Evolutionary conservation across 2,888 invertebrate species (phyloP).

Genomic region (Amaurobius ferox): DNA sequence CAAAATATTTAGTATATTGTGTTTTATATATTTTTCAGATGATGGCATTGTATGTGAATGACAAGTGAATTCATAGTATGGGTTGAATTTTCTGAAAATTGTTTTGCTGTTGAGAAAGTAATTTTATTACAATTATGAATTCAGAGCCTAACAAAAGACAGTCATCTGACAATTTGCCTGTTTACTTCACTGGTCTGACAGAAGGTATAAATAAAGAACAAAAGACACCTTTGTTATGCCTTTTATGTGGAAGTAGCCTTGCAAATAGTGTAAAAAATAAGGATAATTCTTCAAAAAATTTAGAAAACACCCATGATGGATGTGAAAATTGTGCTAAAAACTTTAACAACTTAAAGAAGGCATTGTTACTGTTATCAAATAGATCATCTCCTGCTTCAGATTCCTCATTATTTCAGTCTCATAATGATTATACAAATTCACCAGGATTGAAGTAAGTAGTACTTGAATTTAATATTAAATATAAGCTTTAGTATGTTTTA

Average conservation of each 20-base stretch:
- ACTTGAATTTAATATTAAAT: no score
- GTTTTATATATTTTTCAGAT: no score
- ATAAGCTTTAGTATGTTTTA: no score
- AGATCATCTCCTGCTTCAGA: background rate
- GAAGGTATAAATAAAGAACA: conserved; percentile 9
- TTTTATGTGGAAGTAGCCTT: background rate
- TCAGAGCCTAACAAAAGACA: background rate
- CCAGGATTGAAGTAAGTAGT: background rate
- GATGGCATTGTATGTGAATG: no score
- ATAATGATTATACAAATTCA: background rate
- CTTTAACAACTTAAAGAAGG: background rate
- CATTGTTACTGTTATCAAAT: background rate
- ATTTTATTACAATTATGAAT: background rate
- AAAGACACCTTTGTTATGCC: background rate
- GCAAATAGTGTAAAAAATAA: background rate
- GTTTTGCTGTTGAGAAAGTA: background rate
- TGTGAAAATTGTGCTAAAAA: conserved; percentile 5
- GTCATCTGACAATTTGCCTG: conserved; percentile 22
- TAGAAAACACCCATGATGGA: no score
- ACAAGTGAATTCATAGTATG: no score
- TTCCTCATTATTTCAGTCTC: background rate
- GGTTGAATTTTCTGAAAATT: no score
- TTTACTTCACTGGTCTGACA: conserved; percentile 53
- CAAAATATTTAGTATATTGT: no score
- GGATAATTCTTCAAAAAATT: background rate